phyloP scores from a whole-genome alignment of 2,113 vertebrate species.

The Nyctereutes procyonoides region DNA sequence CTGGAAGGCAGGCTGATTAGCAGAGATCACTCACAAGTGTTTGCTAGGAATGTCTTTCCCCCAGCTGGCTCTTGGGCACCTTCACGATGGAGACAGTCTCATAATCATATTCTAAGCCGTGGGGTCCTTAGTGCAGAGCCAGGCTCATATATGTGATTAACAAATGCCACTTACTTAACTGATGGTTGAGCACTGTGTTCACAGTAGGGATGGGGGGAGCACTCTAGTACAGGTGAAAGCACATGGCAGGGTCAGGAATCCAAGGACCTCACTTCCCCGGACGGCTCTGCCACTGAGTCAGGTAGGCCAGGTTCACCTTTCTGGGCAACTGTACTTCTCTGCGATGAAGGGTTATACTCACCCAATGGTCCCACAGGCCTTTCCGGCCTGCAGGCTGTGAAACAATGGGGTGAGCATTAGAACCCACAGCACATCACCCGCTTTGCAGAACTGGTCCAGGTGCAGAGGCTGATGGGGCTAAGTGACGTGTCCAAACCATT shows the following conservation, averaged over 20 bases:
- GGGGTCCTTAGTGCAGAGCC: not conserved
- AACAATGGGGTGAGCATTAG: not conserved
- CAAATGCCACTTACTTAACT: not conserved
- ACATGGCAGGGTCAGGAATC: rapidly evolving
- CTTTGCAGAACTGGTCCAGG: not conserved
- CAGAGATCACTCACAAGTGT: not conserved
- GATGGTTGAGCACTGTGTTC: rapidly evolving
- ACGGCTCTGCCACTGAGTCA: not conserved
- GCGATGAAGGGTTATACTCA: rapidly evolving
- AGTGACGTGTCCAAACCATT: not conserved
- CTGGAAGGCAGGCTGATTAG: not conserved
- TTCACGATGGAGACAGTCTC: not conserved
- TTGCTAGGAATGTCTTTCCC: not conserved
- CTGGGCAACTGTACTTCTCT: not conserved
- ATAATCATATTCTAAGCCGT: not conserved
- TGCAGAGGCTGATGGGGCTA: not conserved
- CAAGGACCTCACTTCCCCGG: not conserved
- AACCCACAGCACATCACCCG: rapidly evolving
- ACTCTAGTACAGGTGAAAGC: not conserved
- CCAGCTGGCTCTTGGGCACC: not conserved
- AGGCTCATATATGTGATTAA: not conserved
- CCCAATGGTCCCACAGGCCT: not conserved
- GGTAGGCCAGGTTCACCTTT: not conserved
- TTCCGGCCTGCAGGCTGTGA: not conserved
- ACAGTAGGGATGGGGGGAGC: rapidly evolving